phyloP scores from a whole-genome alignment of 2,797 vertebrate species.

The Falco berigora region DNA sequence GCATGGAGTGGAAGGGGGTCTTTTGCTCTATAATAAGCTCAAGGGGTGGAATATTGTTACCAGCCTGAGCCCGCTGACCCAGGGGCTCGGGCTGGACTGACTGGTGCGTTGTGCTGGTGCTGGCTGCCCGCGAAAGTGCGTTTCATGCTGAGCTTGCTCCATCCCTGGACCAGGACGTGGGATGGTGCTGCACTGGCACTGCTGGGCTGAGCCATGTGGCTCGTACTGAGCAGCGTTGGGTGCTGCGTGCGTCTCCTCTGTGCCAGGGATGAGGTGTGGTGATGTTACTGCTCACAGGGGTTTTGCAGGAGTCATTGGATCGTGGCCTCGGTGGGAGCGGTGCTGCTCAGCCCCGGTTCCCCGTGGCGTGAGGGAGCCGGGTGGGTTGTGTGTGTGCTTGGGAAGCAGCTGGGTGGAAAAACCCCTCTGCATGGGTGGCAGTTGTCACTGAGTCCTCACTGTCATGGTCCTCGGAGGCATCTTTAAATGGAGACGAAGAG shows the following conservation, averaged over 20 bases:
- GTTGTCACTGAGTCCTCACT: neutral
- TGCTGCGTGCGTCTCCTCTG: rapidly evolving
- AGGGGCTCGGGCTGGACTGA: neutral
- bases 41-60: neutral
- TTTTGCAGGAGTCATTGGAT: neutral
- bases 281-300: rapidly evolving
- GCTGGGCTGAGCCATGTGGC: neutral
- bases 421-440: neutral
- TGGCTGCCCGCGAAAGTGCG: neutral
- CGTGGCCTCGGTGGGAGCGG: rapidly evolving
- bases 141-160: neutral
- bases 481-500: neutral
- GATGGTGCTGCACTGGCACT: neutral
- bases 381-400: neutral
- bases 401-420: neutral
- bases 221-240: neutral
- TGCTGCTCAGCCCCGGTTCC: neutral
- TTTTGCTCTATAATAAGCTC: neutral
- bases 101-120: neutral
- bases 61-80: neutral
- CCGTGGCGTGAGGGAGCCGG: neutral
- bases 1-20: neutral
- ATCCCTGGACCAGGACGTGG: rapidly evolving
- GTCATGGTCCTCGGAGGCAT: neutral
- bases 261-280: rapidly evolving